Base-by-base conservation (phyloP, 1,140 invertebrate genomes). In the Magallana ariakensis region DNA sequence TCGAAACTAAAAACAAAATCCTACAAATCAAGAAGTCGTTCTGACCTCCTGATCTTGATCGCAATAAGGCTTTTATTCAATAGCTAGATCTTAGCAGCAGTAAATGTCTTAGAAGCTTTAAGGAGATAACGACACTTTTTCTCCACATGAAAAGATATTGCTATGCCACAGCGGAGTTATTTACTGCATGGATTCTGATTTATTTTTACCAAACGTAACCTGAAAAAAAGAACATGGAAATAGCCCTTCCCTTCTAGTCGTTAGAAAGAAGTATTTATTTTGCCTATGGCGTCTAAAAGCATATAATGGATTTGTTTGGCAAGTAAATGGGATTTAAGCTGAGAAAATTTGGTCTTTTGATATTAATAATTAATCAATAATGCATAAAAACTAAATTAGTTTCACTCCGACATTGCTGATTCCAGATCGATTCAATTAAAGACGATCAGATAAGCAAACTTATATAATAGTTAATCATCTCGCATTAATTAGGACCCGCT, bases 81-180 rank as follows among this genome's bases (percentile, higher is more conserved):
- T 16, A 0, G 58, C 15, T 11, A 11, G 58, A 60, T 60, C 58
- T 60, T 60, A 60, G 58, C 58, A 60, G 58, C 15, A 60, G 58
- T 60, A 60, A 60, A 60, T 60, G 58, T 60, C 58, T 60, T 60
- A 60, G 58, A 60, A 60, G 58, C 58, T 60, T 60, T 60, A 60
- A 60, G 9, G 58, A 60, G 58, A 60, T 60, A 60, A 60, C 15
- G 58, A 60, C 58, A 60, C 58, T 15, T 60, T 60, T 15, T 60
- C 58, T 60, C 58, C 58, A 60, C 58, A 60, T 60, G 58, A 60
- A 60, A 13, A 60, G 58, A 60, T 13, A 60, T 60, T 60, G n/a
- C 9, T 0, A 13, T 60, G 58, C 13, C 15, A 60, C 15, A 60
- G n/a, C 58, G 13, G 58, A 60, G n/a, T 60, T 13, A 60, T 60